A percentile compares a stretch with the other conserved stretches of the same genome.
phyloP scores from a whole-genome alignment of 2,113 vertebrate species.

The Bufo bufo region DNA sequence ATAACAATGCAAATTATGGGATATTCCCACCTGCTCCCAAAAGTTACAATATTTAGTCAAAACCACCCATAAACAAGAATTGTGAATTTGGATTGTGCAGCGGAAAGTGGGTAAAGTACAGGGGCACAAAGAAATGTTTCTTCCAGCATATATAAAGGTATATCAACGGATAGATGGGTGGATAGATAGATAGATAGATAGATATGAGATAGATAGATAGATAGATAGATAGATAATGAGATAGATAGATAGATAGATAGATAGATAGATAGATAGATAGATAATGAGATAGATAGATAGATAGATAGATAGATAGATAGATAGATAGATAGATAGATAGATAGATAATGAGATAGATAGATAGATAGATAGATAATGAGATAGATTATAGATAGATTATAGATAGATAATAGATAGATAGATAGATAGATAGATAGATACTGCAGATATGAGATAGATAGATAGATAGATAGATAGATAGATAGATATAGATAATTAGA shows the following conservation, averaged over 20 bases:
- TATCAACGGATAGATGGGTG: slow-evolving; percentile 12
- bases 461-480: slow-evolving; percentile 7
- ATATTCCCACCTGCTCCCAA: neutral
- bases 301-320: too few species aligned
- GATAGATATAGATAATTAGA: neutral
- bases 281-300: neutral
- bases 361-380: neutral
- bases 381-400: neutral
- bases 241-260: neutral
- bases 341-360: neutral
- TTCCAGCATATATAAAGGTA: neutral
- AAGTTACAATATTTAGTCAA: neutral
- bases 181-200: slow-evolving; percentile 18
- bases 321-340: neutral
- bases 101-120: neutral
- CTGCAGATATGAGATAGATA: too few species aligned
- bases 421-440: neutral
- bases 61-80: too few species aligned
- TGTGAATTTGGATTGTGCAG: neutral
- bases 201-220: neutral
- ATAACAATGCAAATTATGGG: too few species aligned
- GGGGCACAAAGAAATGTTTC: too few species aligned
- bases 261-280: neutral
- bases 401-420: neutral
- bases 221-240: neutral